phyloP scores from a whole-genome alignment of 2,797 vertebrate genomes.

The Lutjanus campechanus region DNA sequence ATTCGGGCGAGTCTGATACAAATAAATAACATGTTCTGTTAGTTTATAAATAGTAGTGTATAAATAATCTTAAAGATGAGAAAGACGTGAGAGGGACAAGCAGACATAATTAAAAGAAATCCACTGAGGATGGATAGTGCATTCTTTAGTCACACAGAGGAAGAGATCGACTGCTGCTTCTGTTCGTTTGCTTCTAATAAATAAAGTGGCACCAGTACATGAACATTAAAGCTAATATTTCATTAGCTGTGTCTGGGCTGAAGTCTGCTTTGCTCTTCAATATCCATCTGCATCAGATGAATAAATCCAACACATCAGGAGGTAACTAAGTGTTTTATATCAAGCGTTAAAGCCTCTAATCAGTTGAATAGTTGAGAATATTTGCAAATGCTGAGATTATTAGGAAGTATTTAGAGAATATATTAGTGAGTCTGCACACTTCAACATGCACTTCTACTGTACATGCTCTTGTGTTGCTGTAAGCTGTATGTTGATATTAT shows the following conservation, averaged over 20 bases:
- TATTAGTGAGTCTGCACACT: constrained; percentile 39
- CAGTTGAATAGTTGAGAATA: constrained; percentile 24
- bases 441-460: constrained; percentile 60
- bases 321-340: constrained; percentile 20
- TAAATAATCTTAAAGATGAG: constrained; percentile 62
- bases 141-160: constrained; percentile 58
- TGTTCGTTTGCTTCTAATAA: constrained; percentile 42
- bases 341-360: constrained; percentile 33
- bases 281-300: constrained; percentile 12
- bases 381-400: constrained; percentile 50
- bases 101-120: constrained; percentile 41
- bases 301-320: not conserved
- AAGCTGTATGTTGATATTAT: constrained; percentile 33
- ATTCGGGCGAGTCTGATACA: constrained; percentile 21
- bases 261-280: constrained; percentile 24
- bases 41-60: constrained; percentile 50
- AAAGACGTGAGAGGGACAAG: constrained; percentile 40
- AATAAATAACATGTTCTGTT: constrained; percentile 67
- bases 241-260: constrained; percentile 41
- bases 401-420: constrained; percentile 36
- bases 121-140: constrained; percentile 64
- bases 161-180: constrained; percentile 48
- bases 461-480: constrained; percentile 60
- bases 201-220: constrained; percentile 73
- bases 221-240: constrained; percentile 55